These are phyloP conservation scores for Lysandra bellargus DNA, from an alignment of 2,888 invertebrate species.

Conservation along the genomic window DNA sequence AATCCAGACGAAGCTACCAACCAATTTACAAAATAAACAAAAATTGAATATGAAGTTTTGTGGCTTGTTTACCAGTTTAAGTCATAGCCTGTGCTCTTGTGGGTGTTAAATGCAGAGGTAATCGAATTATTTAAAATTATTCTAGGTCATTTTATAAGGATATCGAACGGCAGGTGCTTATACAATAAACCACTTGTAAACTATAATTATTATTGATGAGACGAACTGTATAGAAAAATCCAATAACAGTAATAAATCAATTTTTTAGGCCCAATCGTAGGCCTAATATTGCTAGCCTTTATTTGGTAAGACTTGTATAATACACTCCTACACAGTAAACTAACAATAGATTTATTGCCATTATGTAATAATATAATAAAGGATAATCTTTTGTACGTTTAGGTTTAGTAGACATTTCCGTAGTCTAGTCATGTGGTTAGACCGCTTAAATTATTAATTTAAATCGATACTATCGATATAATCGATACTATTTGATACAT, in stretches of 20 bases:
- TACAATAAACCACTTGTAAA: not conserved
- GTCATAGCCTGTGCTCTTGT: no score
- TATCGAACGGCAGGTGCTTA: not conserved
- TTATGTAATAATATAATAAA: not conserved
- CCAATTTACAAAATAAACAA: no score
- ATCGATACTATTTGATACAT: no score
- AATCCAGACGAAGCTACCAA: no score
- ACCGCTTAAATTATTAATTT: no score
- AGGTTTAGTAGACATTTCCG: no score
- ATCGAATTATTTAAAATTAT: not conserved
- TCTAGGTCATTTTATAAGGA: not conserved
- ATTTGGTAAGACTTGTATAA: conserved; percentile 17
- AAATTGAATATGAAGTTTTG: no score
- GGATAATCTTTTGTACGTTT: no score
- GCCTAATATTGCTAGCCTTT: not conserved
- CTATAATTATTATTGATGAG: not conserved
- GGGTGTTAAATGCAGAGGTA: not conserved
- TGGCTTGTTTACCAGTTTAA: no score
- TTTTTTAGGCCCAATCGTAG: conserved; percentile 14
- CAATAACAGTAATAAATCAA: not conserved
- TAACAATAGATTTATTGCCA: not conserved
- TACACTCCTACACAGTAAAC: not conserved
- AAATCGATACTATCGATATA: no score
- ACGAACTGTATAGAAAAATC: not conserved
- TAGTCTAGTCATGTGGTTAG: no score